phyloP scores from a whole-genome alignment of 2,113 vertebrate genomes.

The Salvator merianae region DNA sequence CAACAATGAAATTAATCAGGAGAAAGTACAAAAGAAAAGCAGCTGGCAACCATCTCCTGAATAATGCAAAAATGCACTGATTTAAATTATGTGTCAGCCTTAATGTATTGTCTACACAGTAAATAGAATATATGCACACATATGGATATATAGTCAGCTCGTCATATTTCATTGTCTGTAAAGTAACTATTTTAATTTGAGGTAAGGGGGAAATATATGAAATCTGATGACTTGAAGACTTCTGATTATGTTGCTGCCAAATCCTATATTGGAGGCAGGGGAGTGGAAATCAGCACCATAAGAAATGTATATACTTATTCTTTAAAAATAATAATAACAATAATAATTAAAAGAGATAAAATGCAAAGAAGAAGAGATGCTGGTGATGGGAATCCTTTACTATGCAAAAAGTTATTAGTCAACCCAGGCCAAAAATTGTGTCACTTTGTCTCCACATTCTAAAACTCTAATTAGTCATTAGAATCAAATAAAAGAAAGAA shows the following conservation, averaged over 20 bases:
- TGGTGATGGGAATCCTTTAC: not conserved
- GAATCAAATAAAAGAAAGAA: constrained; percentile 35
- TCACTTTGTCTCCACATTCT: constrained; percentile 36
- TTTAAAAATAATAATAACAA: not conserved
- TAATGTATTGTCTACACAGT: constrained; percentile 60
- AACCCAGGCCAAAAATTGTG: constrained; percentile 45
- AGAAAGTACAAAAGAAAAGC: constrained; percentile 73
- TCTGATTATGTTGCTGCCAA: constrained; percentile 57
- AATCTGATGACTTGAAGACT: constrained; percentile 57
- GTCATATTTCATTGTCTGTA: constrained; percentile 70
- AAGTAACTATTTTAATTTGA: constrained; percentile 66
- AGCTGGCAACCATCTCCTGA: constrained; percentile 69
- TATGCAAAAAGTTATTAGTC: constrained; percentile 14
- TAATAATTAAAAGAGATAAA: constrained; percentile 5
- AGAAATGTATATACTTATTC: constrained; percentile 20
- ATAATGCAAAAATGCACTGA: constrained; percentile 69
- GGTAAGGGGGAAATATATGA: constrained; percentile 56
- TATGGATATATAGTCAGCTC: constrained; percentile 60
- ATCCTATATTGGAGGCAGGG: constrained; percentile 33
- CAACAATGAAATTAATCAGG: constrained; percentile 75
- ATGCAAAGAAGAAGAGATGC: not conserved
- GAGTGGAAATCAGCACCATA: constrained; percentile 37
- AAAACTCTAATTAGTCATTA: constrained; percentile 52
- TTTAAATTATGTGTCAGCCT: constrained; percentile 69
- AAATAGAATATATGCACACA: constrained; percentile 45